Conservation (phyloP, 2,797 vertebrate genomes). For the Onychomys torridus region DNA sequence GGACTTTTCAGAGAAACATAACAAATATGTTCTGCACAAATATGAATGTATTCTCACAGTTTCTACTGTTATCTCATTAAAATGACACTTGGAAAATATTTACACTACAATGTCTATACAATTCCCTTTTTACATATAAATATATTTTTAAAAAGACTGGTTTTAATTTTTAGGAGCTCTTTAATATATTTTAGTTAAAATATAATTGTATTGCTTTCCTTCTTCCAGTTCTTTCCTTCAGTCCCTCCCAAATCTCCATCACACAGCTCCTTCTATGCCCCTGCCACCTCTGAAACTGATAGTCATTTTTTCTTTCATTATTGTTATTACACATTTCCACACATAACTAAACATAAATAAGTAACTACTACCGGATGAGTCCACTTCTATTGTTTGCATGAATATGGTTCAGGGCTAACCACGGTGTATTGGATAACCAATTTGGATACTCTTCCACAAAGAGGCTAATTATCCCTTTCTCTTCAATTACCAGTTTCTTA, state of each 20-base stretch:
- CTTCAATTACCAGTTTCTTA: not conserved
- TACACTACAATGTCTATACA: not conserved
- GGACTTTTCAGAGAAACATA: not conserved
- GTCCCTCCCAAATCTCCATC: not conserved
- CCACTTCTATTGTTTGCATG: not conserved
- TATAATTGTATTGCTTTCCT: not conserved
- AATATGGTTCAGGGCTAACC: too few relatives aligned
- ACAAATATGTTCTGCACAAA: not conserved
- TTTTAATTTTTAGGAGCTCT: not conserved
- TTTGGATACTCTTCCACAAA: too few relatives aligned
- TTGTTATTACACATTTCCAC: not conserved
- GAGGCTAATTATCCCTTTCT: not conserved
- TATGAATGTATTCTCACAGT: not conserved
- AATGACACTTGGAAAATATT: not conserved
- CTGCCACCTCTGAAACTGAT: not conserved
- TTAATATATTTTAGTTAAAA: not conserved
- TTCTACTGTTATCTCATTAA: not conserved
- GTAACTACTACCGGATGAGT: not conserved
- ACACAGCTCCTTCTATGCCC: too few relatives aligned
- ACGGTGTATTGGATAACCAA: not conserved
- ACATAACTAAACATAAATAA: not conserved
- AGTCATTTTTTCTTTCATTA: not conserved
- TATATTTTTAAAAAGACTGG: not conserved
- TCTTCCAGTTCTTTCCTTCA: not conserved
- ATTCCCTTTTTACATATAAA: not conserved